Percentiles rank a stretch among this genome's conserved stretches.
phyloP scores from a whole-genome alignment of 2,888 invertebrate genomes.

The Priocnemis perturbator region DNA sequence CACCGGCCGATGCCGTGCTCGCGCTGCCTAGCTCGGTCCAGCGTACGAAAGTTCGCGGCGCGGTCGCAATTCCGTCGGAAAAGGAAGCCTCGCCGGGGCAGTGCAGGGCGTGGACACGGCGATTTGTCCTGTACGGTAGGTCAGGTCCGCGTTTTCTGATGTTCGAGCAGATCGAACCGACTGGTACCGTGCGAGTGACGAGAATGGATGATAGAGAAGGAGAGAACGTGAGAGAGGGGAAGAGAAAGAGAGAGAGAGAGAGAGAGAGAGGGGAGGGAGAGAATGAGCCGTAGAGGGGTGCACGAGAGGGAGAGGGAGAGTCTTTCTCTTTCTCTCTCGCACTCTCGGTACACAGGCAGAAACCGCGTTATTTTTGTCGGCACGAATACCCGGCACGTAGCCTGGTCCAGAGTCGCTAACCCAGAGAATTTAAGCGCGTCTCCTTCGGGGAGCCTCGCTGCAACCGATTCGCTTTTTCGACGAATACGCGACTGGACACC shows the following conservation, averaged over 20 bases:
- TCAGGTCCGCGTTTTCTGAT: constrained; percentile 40
- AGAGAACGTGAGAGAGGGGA: not conserved
- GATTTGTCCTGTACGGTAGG: constrained; percentile 19
- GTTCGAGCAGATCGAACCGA: constrained; percentile 20
- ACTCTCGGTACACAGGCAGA: constrained; percentile 60
- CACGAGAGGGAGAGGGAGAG: constrained; percentile 1
- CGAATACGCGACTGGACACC: constrained; percentile 4
- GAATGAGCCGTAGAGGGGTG: no score
- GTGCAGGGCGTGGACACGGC: not conserved
- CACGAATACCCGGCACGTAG: constrained; percentile 69
- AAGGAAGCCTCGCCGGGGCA: no score
- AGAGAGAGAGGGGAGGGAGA: not conserved
- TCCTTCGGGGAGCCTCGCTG: constrained; percentile 27
- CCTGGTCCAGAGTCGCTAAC: constrained; percentile 59
- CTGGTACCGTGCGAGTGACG: constrained; percentile 11
- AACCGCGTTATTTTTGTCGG: constrained; percentile 74
- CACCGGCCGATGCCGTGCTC: no score
- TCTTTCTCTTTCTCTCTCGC: constrained; percentile 29
- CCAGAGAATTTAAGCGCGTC: constrained; percentile 61
- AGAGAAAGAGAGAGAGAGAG: not conserved
- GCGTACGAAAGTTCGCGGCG: no score
- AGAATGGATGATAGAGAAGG: constrained; percentile 11
- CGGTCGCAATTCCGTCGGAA: no score
- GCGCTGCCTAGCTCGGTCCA: no score
- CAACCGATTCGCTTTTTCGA: not conserved